Base-by-base conservation (phyloP, 2,888 invertebrate species). In the Noctuana brunneofusca region DNA sequence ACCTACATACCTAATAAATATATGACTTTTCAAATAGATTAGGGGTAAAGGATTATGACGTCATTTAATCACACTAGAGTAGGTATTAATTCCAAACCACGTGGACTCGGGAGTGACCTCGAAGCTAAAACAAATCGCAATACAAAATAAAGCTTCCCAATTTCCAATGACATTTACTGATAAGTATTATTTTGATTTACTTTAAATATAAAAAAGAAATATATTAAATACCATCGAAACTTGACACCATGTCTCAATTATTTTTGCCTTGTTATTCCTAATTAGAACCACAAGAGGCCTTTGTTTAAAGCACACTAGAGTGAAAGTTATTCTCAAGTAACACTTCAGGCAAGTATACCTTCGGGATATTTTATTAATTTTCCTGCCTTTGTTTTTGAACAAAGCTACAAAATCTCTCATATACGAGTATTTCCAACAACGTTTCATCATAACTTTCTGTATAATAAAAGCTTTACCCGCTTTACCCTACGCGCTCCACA, bases 291-390 rank as follows among this genome's bases (percentile, higher is more conserved):
- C 32, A 32, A 48, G 22, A 20, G n/a, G 32, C 35, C 57, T 57
- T 32, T 30, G 41, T 32, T 52, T 30, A 18, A 16, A 18, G 30
- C 18, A 30, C 18, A 22, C 49, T 24, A 22, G 22, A 48, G 20
- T 48, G 14, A 49, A 52, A 52, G 32, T 52, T 52, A 30, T 52
- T 30, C 32, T 27, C 30, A 52, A 52, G 32, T 52, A 18, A 30
- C 52, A 52, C 52, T 52, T 52, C 52, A 30, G 32, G 3, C 30
- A 32, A 52, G 16, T 52, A 52, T 52, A 52, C 18, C 32, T 52
- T 32, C 52, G 18, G 16, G 32, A 52, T 52, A 32, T 16, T 52
- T 52, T 30, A 30, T 52, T 52, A 30, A 30, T 52, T 30, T 52
- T 30, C 30, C 52, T 32, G 16, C 30, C 52, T 32, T 52, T 52